These are phyloP conservation scores for Paramuricea clavata DNA, from an alignment of 92 coral and sea anemone species.

Conservation along the genomic window DNA sequence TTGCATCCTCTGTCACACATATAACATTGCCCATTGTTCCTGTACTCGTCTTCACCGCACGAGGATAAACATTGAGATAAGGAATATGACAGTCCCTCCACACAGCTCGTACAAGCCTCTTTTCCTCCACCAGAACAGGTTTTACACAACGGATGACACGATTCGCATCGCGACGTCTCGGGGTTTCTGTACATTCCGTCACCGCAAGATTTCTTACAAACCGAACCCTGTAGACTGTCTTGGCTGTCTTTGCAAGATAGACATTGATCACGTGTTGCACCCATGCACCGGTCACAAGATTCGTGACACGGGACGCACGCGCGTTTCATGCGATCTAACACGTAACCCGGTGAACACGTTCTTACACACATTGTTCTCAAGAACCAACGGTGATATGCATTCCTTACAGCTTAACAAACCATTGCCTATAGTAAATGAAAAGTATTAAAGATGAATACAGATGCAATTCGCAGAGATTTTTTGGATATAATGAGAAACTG, in stretches of 20 bases:
- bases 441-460: background rate
- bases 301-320: slow-evolving; percentile 81
- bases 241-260: slow-evolving; percentile 70
- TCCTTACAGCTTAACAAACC: slow-evolving; percentile 85
- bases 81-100: slow-evolving; percentile 64
- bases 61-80: slow-evolving; percentile 65
- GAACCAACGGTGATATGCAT: slow-evolving; percentile 84
- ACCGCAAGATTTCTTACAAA: slow-evolving; percentile 77
- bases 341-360: slow-evolving; percentile 84
- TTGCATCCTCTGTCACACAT: slow-evolving; percentile 77
- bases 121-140: slow-evolving; percentile 77
- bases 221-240: slow-evolving; percentile 74
- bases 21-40: slow-evolving; percentile 60
- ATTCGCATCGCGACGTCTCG: slow-evolving; percentile 75
- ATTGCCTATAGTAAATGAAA: slow-evolving; percentile 73
- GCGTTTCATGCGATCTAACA: slow-evolving; percentile 62
- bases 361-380: slow-evolving; percentile 80
- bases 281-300: slow-evolving; percentile 85
- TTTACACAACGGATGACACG: slow-evolving; percentile 89
- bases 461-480: too few relatives aligned
- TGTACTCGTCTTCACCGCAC: slow-evolving; percentile 75
- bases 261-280: slow-evolving; percentile 86
- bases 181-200: slow-evolving; percentile 76
- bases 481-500: too few relatives aligned
- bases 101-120: slow-evolving; percentile 74